These are phyloP conservation scores for Embidobia sp. DNA, from an alignment of 2,888 invertebrate species.

Conservation along the genomic window DNA sequence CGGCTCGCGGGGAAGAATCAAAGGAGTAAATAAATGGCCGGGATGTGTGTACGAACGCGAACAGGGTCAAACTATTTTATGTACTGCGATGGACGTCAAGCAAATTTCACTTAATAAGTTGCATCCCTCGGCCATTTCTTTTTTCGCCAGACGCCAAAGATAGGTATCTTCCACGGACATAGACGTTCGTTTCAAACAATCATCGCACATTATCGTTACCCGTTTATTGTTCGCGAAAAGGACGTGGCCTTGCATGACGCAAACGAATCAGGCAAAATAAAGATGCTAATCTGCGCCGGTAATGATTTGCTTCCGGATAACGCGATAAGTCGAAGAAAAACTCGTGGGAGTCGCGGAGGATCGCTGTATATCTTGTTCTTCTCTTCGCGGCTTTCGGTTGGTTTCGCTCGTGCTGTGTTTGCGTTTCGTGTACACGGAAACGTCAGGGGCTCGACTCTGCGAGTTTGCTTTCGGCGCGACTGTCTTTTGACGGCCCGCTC, in stretches of 20 bases:
- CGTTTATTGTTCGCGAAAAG: slow-evolving; percentile 43
- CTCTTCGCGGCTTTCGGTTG: slow-evolving; percentile 23
- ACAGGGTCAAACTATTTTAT: slow-evolving; percentile 25
- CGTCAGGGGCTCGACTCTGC: slow-evolving; percentile 69
- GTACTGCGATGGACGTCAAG: slow-evolving; percentile 19
- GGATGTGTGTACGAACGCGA: slow-evolving; percentile 14
- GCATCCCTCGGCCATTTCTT: too few relatives aligned
- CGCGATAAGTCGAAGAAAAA: slow-evolving; percentile 44
- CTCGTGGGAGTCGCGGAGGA: slow-evolving; percentile 38
- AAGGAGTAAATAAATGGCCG: slow-evolving; percentile 36
- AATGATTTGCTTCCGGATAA: slow-evolving; percentile 62
- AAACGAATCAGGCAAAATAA: slow-evolving; percentile 58
- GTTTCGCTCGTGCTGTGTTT: slow-evolving; percentile 65
- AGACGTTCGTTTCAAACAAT: too few relatives aligned
- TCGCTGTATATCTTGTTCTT: slow-evolving; percentile 22
- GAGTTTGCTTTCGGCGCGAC: slow-evolving; percentile 69
- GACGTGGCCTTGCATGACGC: slow-evolving; percentile 48
- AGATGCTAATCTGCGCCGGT: slow-evolving; percentile 53
- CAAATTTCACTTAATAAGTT: slow-evolving; percentile 10
- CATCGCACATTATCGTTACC: slow-evolving; percentile 21
- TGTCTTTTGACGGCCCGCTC: slow-evolving; percentile 48
- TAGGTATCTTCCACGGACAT: too few relatives aligned
- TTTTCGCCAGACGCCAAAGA: too few relatives aligned
- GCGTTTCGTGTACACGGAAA: slow-evolving; percentile 73
- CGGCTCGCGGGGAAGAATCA: slow-evolving; percentile 24